Evolutionary conservation across 2,797 vertebrate species (phyloP).

Genomic region (Molossus molossus): DNA sequence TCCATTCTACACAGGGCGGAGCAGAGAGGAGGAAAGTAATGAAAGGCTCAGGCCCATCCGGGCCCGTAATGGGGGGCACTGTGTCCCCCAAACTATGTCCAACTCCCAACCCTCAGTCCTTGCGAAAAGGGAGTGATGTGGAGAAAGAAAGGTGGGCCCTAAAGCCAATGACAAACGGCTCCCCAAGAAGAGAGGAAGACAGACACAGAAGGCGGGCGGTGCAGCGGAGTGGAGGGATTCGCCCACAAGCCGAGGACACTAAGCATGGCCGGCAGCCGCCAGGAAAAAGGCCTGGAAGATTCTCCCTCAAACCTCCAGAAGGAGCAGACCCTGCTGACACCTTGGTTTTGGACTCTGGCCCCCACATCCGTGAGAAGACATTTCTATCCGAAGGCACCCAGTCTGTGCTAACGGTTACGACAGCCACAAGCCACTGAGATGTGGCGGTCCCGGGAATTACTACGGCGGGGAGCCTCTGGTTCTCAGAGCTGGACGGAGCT

Average conservation of each 20-base stretch:
- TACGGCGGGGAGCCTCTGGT: rapidly evolving
- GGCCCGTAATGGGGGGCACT: rapidly evolving
- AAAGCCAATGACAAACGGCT: not conserved
- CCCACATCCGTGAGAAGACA: rapidly evolving
- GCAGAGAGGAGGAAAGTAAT: rapidly evolving
- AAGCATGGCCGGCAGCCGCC: rapidly evolving
- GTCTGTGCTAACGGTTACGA: too few species aligned
- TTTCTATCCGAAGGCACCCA: not conserved
- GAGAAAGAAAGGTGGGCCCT: not conserved
- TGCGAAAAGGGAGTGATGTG: rapidly evolving
- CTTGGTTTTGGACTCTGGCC: not conserved
- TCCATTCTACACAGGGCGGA: not conserved
- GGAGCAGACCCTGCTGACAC: rapidly evolving
- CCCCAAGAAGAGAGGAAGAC: rapidly evolving
- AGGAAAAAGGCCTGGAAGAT: rapidly evolving
- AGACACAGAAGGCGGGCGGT: not conserved
- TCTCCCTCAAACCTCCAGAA: not conserved
- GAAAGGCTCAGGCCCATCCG: rapidly evolving
- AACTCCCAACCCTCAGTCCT: not conserved
- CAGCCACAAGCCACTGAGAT: rapidly evolving
- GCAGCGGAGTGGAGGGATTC: rapidly evolving
- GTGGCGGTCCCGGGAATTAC: not conserved
- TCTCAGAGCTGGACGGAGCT: not conserved
- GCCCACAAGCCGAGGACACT: rapidly evolving
- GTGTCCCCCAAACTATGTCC: rapidly evolving